phyloP scores from a whole-genome alignment of 2,797 vertebrate genomes.

The Megalops cyprinoides region DNA sequence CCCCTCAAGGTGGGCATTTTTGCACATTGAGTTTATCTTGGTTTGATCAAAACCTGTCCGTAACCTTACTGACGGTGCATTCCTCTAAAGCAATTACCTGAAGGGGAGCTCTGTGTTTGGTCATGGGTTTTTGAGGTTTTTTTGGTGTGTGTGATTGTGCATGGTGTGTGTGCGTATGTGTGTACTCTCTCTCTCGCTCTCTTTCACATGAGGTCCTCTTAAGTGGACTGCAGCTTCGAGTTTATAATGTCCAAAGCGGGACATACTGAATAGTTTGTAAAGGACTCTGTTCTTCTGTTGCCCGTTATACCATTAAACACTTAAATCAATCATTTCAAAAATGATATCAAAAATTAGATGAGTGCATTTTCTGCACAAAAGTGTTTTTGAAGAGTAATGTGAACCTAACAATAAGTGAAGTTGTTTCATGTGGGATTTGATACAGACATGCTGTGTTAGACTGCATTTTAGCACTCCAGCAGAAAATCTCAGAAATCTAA shows the following conservation, averaged over 20 bases:
- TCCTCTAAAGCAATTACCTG: conserved; percentile 13
- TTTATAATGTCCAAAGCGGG: conserved; percentile 70
- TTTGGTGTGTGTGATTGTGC: conserved; percentile 55
- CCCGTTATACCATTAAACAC: conserved; percentile 51
- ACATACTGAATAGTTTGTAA: conserved; percentile 39
- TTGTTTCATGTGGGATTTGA: conserved; percentile 64
- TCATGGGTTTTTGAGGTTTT: conserved; percentile 12
- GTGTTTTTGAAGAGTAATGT: conserved; percentile 72
- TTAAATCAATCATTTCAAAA: conserved; percentile 38
- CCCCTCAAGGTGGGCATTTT: conserved; percentile 10
- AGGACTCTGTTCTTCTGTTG: conserved; percentile 42
- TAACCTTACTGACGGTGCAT: conserved; percentile 14
- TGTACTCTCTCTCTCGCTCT: conserved; percentile 22
- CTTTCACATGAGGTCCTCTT: conserved; percentile 67
- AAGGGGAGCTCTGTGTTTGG: conserved; percentile 19
- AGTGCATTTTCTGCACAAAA: conserved; percentile 74
- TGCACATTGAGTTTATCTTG: conserved; percentile 7
- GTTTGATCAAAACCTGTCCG: conserved; percentile 18
- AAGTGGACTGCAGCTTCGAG: conserved; percentile 71
- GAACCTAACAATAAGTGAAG: conserved; percentile 56
- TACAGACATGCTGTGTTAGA: conserved; percentile 18
- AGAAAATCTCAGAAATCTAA: neutral
- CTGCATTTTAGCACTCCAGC: neutral
- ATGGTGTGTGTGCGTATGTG: conserved; percentile 28
- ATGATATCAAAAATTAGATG: conserved; percentile 47